phyloP scores from a whole-genome alignment of 2,113 vertebrate species.

The Coreoperca whiteheadi region DNA sequence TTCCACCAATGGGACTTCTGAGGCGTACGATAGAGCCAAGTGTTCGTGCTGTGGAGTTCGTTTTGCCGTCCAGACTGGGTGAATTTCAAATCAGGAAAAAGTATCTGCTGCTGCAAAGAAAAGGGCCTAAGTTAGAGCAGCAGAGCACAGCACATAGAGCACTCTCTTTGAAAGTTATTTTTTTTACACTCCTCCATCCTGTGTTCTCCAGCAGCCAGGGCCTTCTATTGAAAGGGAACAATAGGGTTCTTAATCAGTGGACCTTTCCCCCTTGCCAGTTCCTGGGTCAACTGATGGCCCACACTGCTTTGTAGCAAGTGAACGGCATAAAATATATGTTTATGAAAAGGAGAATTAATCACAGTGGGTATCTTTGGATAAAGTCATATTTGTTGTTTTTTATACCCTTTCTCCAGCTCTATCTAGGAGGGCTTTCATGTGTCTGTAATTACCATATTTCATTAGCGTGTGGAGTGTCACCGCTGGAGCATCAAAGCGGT shows the following conservation, averaged over 20 bases:
- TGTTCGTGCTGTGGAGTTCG: conserved; percentile 35
- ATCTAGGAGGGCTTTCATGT: conserved; percentile 82
- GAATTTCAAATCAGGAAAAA: conserved; percentile 40
- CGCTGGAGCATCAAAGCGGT: conserved; percentile 85
- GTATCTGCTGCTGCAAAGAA: conserved; percentile 20
- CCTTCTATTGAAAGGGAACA: conserved; percentile 58
- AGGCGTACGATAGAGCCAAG: neutral
- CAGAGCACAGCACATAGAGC: neutral
- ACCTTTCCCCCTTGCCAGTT: conserved; percentile 69
- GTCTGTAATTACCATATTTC: conserved; percentile 87
- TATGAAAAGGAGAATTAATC: conserved; percentile 83
- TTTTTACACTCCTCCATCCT: conserved; percentile 31
- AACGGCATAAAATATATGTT: conserved; percentile 82
- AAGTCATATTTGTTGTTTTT: conserved; percentile 87
- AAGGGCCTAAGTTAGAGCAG: conserved; percentile 25
- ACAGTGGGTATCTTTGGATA: conserved; percentile 80
- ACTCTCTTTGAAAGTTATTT: conserved; percentile 12
- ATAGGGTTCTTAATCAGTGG: conserved; percentile 75
- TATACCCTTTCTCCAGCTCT: conserved; percentile 71
- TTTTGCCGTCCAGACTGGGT: conserved; percentile 26
- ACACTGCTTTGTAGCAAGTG: conserved; percentile 73
- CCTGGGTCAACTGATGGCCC: conserved; percentile 79
- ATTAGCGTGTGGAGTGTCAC: conserved; percentile 84
- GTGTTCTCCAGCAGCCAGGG: conserved; percentile 36
- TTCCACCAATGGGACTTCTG: conserved; percentile 18